Conservation (phyloP, 2,113 vertebrate species). For the Burhinus oedicnemus region DNA sequence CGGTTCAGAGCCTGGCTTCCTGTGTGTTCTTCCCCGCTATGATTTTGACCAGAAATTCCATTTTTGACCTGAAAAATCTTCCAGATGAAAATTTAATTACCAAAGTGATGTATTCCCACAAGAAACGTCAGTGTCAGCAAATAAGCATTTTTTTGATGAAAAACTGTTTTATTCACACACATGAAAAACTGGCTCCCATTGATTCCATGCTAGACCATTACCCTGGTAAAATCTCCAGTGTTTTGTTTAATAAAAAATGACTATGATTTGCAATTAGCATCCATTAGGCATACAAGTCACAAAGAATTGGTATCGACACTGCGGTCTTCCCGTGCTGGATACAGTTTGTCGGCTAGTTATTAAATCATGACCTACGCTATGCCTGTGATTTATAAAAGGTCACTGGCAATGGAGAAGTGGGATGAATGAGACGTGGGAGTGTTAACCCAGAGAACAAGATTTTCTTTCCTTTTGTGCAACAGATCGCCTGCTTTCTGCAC, state of each 20-base stretch:
- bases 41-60: constrained; percentile 59
- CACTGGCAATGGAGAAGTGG: background rate
- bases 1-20: background rate
- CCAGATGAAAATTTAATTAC: constrained; percentile 66
- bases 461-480: background rate
- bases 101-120: constrained; percentile 54
- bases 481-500: background rate
- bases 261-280: background rate
- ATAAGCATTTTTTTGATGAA: background rate
- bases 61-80: constrained; percentile 62
- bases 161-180: background rate
- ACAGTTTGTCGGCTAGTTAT: background rate
- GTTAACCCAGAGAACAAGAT: background rate
- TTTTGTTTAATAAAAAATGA: background rate
- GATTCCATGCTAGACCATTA: background rate
- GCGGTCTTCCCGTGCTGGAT: fast-evolving
- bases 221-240: background rate
- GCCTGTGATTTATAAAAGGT: background rate
- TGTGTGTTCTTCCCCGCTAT: constrained; percentile 37
- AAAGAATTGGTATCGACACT: background rate
- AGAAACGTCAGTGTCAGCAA: constrained; percentile 53
- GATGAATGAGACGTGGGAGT: background rate
- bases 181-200: background rate
- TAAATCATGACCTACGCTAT: background rate
- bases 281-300: background rate